Conservation (phyloP, 92 coral and sea anemone species). For the Phenganax stokvisi region DNA sequence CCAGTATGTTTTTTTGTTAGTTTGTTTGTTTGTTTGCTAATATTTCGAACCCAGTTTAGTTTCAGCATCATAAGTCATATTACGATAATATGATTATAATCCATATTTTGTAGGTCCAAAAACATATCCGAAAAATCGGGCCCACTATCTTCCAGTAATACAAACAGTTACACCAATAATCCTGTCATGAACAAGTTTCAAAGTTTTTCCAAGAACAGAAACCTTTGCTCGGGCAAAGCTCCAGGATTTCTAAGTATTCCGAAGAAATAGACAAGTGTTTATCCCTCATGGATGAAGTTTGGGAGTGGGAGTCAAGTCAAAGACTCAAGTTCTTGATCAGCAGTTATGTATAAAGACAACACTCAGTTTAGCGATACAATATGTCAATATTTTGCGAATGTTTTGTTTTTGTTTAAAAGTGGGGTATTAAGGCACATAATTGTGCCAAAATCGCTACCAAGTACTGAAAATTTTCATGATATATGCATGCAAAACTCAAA, state of each 20-base stretch:
- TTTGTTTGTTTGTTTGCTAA: too few relatives aligned
- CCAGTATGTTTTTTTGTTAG: too few relatives aligned
- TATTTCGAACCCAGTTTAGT: too few relatives aligned
- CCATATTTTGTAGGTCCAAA: slow-evolving; percentile 17
- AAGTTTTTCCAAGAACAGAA: slow-evolving; percentile 21
- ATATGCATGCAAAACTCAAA: too few relatives aligned
- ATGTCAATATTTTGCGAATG: too few relatives aligned
- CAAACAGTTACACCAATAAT: not conserved
- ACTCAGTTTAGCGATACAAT: too few relatives aligned
- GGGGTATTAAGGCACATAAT: too few relatives aligned
- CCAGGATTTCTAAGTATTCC: slow-evolving; percentile 20
- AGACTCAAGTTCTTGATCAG: too few relatives aligned
- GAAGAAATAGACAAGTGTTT: not conserved
- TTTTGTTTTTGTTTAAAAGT: too few relatives aligned
- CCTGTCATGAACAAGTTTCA: slow-evolving; percentile 11
- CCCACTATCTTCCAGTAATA: not conserved
- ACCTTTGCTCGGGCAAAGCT: slow-evolving; percentile 9
- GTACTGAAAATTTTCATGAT: too few relatives aligned
- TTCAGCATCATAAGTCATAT: not conserved
- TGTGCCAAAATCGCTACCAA: too few relatives aligned
- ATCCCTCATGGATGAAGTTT: not conserved
- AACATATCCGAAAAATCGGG: slow-evolving; percentile 8
- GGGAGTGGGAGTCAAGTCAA: not conserved
- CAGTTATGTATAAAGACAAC: too few relatives aligned
- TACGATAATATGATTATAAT: not conserved